These are phyloP conservation scores for Smutsia temminckii DNA, from an alignment of 2,797 vertebrate species.

Conservation along the genomic window DNA sequence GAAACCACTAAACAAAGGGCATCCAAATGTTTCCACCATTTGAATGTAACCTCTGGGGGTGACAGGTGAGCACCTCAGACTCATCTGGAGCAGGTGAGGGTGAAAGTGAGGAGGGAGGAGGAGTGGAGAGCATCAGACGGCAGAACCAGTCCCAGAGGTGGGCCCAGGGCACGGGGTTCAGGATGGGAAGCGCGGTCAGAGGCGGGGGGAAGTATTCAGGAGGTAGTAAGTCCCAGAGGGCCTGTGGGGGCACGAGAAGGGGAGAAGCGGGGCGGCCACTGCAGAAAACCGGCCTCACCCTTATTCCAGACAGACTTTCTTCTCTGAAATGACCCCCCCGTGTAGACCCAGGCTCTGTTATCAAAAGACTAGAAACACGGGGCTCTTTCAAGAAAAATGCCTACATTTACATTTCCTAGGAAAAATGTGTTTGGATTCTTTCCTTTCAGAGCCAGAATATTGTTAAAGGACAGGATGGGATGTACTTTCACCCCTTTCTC, in stretches of 20 bases:
- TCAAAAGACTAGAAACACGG: background rate
- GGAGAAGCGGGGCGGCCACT: background rate
- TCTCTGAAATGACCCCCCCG: background rate
- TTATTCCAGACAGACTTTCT: background rate
- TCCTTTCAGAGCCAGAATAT: constrained; percentile 44
- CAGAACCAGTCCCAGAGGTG: background rate
- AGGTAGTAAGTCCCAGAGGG: too few relatives aligned
- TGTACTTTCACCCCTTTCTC: background rate
- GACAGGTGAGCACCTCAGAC: background rate
- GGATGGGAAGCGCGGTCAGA: too few relatives aligned
- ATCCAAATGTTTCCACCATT: too few relatives aligned
- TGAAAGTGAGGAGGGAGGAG: background rate
- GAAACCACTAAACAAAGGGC: background rate
- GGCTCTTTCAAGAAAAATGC: constrained; percentile 43
- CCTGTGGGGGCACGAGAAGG: accelerated
- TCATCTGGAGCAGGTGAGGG: background rate
- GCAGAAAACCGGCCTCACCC: background rate
- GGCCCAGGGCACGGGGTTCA: background rate
- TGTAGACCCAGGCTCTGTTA: background rate
- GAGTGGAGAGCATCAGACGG: background rate
- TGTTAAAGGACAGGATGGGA: constrained; percentile 37
- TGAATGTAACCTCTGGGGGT: background rate
- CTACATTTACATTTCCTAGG: constrained; percentile 32
- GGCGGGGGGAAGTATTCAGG: too few relatives aligned
- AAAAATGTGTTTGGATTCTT: constrained; percentile 24